Percentiles rank a stretch among this genome's conserved stretches.
Conservation (phyloP, 2,113 vertebrate species). For the Theropithecus gelada region DNA sequence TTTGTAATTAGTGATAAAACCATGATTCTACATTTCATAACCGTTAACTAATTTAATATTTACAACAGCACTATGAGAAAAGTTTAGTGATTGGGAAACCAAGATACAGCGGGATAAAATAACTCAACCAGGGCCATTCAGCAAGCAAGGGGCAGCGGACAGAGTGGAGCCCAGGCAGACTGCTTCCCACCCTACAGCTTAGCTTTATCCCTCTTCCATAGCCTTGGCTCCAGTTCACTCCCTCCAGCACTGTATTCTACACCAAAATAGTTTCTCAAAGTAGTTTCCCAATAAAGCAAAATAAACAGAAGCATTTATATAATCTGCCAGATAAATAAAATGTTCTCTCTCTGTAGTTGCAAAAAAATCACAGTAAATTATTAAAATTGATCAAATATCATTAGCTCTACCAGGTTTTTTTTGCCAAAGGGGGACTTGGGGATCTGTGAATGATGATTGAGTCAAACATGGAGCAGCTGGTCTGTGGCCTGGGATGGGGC, state of each 20-base stretch:
- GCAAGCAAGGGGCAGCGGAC: background rate
- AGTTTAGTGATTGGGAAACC: background rate
- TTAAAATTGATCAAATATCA: background rate
- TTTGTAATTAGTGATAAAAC: background rate
- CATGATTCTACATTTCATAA: background rate
- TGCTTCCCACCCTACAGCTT: background rate
- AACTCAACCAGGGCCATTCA: background rate
- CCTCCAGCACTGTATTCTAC: background rate
- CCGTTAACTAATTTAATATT: background rate
- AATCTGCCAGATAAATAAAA: background rate
- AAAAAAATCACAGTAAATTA: background rate
- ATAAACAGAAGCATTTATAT: background rate
- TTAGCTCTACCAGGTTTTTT: no score
- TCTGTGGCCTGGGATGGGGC: background rate
- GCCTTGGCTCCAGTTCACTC: background rate
- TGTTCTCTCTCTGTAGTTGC: background rate
- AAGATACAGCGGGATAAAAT: background rate
- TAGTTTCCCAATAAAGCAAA: background rate
- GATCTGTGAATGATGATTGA: rapidly evolving
- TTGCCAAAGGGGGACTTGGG: background rate
- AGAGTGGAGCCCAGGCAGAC: rapidly evolving
- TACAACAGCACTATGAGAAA: background rate
- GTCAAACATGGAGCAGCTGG: rapidly evolving
- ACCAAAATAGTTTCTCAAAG: background rate
- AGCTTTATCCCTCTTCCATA: background rate